Base-by-base conservation (phyloP, 2,888 invertebrate species). In the Mellilla xanthometata region DNA sequence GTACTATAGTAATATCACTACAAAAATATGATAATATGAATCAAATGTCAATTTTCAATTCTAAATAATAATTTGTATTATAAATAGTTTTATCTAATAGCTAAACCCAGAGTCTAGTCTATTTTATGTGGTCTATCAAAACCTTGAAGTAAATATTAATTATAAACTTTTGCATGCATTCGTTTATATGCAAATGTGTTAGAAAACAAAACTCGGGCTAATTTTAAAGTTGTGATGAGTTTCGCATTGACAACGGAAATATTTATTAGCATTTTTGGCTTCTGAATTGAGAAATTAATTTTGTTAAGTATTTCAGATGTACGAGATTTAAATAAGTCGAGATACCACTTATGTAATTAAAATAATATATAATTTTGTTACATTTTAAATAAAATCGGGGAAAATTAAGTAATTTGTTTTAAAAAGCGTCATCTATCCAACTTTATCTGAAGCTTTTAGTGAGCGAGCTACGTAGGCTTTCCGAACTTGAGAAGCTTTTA, bases 151-250 rank as follows among this genome's bases (percentile, higher is more conserved):
- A 3, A 6, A 11, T 19, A 29, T 29, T 8, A 2, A 9, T 24
- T 34, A 12, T 8, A 34, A 34, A 34, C 12, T 34, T 34, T 12
- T 9, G 24, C 12, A 9, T 34, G 12, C 33, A 33, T 34, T 23
- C 23, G 23, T 23, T 33, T 24, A 24, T n/a, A 33, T 33, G 33
- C 33, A 24, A 34, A 34, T 24, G 12, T 4, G 12, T 7, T 8
- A 6, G 12, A 11, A 24, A 34, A 24, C 24, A 34, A 24, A 34
- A 24, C 34, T 4, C 4, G 24, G 12, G 34, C 24, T 34, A n/a
- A 35, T 27, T 26, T 6, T 7, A 7, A 35, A 35, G 13, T 35
- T 35, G 2, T 35, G 35, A 35, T 35, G 35, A 35, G 35, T 35
- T 35, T 27, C 4, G 10, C 12, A 5, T 10, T 3, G 12, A 30